Evolutionary conservation across 2,113 vertebrate genomes (phyloP).

Genomic region (Grus americana): DNA sequence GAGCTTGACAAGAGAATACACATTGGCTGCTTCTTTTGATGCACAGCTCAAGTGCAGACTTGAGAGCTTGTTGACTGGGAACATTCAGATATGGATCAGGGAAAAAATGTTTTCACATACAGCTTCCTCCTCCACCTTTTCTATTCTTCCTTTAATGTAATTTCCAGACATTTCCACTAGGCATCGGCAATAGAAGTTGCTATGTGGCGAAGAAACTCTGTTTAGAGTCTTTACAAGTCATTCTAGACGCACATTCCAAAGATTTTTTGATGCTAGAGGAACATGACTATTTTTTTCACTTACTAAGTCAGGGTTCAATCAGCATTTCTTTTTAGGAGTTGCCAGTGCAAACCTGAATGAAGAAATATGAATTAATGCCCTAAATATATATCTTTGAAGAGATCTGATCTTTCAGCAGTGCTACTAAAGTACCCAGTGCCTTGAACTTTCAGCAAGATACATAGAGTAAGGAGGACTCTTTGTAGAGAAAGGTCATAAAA

Average conservation of each 20-base stretch:
- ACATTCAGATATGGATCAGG: conserved; percentile 50
- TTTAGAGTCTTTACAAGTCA: background rate
- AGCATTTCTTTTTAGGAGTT: background rate
- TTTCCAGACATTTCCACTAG: background rate
- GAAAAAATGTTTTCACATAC: conserved; percentile 35
- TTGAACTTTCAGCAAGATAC: background rate
- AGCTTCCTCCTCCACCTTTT: conserved; percentile 19
- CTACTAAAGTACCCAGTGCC: background rate
- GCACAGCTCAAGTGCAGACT: conserved; percentile 43
- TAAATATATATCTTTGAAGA: background rate
- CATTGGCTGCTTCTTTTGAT: conserved; percentile 24
- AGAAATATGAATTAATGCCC: background rate
- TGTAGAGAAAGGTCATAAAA: background rate
- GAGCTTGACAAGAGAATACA: conserved; percentile 34
- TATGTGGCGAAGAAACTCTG: background rate
- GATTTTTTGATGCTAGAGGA: background rate
- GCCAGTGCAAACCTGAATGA: background rate
- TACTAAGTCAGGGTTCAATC: background rate
- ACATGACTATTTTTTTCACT: background rate
- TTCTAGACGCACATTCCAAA: background rate
- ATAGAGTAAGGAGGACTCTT: background rate
- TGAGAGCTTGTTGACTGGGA: conserved; percentile 45
- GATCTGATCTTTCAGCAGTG: background rate
- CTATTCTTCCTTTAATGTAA: background rate
- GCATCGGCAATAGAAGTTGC: background rate